phyloP scores from a whole-genome alignment of 2,888 invertebrate species.

The Sphinx pinastri region DNA sequence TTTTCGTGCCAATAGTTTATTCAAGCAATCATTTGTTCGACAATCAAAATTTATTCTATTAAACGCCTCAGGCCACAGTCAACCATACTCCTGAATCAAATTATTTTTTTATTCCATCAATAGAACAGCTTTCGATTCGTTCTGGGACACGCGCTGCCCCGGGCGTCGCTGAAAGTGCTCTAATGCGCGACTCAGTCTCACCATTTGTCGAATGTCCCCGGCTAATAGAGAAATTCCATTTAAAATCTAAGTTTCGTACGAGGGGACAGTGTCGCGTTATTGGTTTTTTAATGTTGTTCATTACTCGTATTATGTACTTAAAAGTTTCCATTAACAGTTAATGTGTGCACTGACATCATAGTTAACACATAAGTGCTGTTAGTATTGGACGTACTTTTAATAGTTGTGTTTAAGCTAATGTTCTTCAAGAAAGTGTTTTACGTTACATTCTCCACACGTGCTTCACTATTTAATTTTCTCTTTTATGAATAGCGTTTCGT shows the following conservation, averaged over 20 bases:
- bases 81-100: conserved; percentile 43
- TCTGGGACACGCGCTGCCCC: conserved; percentile 55
- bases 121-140: conserved; percentile 47
- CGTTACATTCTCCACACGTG: not conserved
- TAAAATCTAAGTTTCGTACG: conserved; percentile 52
- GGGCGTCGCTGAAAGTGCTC: conserved; percentile 57
- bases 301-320: conserved; percentile 31
- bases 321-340: conserved; percentile 23
- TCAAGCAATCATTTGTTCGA: not conserved
- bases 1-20: not conserved
- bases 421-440: not conserved
- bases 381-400: conserved; percentile 2
- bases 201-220: conserved; percentile 62
- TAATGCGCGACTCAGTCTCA: conserved; percentile 64
- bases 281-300: conserved; percentile 45
- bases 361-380: conserved; percentile 13
- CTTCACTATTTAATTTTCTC: conserved; percentile 10
- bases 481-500: conserved; percentile 18
- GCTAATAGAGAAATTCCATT: conserved; percentile 68
- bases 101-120: conserved; percentile 47
- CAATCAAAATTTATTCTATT: conserved; percentile 11
- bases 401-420: conserved; percentile 1
- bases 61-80: conserved; percentile 43
- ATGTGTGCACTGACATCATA: conserved; percentile 18
- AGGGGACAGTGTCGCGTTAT: conserved; percentile 43